These are phyloP conservation scores for Caenorhabditis doughertyi DNA, from an alignment of 2,888 invertebrate species.

Conservation along the genomic window DNA sequence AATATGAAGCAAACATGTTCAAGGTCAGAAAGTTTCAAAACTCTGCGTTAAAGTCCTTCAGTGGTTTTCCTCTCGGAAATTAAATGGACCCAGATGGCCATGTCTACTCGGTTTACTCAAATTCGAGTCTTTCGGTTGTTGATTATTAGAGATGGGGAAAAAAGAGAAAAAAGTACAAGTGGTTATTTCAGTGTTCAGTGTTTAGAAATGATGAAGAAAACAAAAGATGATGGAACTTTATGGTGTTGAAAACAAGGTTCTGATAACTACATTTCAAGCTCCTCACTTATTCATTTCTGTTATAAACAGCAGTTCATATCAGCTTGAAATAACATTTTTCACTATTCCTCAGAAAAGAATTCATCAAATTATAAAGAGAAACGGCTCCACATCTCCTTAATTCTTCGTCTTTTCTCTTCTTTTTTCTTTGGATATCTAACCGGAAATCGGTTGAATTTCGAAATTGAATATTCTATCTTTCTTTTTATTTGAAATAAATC, in stretches of 20 bases:
- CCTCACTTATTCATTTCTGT: no score
- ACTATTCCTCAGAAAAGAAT: no score
- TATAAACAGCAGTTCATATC: no score
- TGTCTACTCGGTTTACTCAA: neutral
- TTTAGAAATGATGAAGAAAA: neutral
- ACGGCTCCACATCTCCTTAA: no score
- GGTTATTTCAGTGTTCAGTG: neutral
- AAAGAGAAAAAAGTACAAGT: neutral
- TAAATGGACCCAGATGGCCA: slow-evolving; percentile 3
- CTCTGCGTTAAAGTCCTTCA: no score
- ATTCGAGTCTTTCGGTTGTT: neutral
- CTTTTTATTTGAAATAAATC: neutral
- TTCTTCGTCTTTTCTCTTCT: neutral
- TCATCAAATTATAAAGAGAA: no score
- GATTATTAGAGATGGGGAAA: neutral
- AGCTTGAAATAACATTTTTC: no score
- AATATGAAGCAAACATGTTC: no score
- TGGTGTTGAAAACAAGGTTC: neutral
- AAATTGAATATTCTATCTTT: slow-evolving; percentile 33
- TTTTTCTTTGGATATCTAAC: slow-evolving; percentile 12
- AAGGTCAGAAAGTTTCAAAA: no score
- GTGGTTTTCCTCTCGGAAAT: neutral
- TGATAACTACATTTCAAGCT: no score
- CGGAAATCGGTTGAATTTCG: slow-evolving; percentile 31
- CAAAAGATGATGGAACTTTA: neutral